Percentiles rank a stretch among this genome's conserved stretches.
phyloP scores from a whole-genome alignment of 2,888 invertebrate genomes.

The Cynaeus angustus region DNA sequence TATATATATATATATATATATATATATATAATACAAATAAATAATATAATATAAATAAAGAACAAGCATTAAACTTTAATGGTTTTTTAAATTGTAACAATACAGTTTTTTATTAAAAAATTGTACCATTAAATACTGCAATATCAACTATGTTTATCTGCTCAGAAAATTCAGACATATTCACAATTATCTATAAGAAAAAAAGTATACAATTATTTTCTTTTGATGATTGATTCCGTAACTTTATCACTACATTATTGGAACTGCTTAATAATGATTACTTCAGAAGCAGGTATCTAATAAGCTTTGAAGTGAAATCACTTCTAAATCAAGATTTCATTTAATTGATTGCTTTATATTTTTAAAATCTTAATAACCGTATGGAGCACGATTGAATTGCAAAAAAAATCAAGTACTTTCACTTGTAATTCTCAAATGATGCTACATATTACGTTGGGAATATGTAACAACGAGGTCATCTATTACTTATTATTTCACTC shows the following conservation, averaged over 20 bases:
- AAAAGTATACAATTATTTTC: too few relatives aligned
- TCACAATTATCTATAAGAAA: too few relatives aligned
- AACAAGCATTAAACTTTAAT: too few relatives aligned
- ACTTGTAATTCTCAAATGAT: conserved; percentile 46
- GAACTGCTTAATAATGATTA: conserved; percentile 17
- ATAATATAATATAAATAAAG: too few relatives aligned
- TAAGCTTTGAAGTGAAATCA: conserved; percentile 3
- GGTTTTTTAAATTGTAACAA: too few relatives aligned
- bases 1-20: too few relatives aligned
- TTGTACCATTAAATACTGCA: too few relatives aligned
- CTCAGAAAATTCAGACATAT: too few relatives aligned
- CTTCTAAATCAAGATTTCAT: conserved; percentile 14
- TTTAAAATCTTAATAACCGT: conserved; percentile 46
- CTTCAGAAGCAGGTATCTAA: not conserved
- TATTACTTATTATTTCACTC: conserved; percentile 35
- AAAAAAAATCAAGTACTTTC: conserved; percentile 48
- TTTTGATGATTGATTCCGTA: not conserved
- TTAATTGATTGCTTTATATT: conserved; percentile 44
- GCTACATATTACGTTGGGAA: conserved; percentile 44
- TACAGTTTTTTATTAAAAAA: too few relatives aligned
- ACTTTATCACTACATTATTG: not conserved
- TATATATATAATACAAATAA: too few relatives aligned
- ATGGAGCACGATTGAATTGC: conserved; percentile 34
- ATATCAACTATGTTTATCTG: too few relatives aligned
- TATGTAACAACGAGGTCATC: conserved; percentile 51